These are phyloP conservation scores for Atta colombica DNA, from an alignment of 1,140 invertebrate genomes.

Conservation along the genomic window DNA sequence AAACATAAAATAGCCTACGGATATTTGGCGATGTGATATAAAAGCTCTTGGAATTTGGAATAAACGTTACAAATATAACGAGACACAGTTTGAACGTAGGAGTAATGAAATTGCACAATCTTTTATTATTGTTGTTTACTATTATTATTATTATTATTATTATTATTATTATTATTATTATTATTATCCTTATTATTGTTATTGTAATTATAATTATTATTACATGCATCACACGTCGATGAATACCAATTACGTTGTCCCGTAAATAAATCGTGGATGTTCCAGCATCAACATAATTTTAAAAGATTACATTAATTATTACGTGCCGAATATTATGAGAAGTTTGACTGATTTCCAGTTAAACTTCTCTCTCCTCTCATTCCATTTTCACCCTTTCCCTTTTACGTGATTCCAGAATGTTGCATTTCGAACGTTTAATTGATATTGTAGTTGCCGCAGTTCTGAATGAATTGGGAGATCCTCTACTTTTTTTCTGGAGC, in stretches of 20 bases:
- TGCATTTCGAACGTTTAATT: neutral
- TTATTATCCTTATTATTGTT: conserved; percentile 33
- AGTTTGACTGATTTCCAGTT: neutral
- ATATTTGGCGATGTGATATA: conserved; percentile 2
- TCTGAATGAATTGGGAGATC: conserved; percentile 20
- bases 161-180: conserved; percentile 12
- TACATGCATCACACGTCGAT: neutral
- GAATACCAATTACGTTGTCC: neutral
- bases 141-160: conserved; percentile 32
- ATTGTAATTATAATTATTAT: conserved; percentile 27
- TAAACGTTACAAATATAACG: conserved; percentile 27
- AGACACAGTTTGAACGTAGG: no score
- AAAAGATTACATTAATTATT: conserved; percentile 31
- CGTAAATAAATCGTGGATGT: neutral
- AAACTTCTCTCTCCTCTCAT: neutral
- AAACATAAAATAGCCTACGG: conserved; percentile 16
- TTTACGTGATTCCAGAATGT: neutral
- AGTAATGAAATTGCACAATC: neutral
- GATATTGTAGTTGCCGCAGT: conserved; percentile 4
- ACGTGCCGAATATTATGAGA: neutral
- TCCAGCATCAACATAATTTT: neutral
- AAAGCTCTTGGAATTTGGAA: conserved; percentile 46
- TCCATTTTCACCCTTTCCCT: neutral
- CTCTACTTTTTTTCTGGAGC: neutral
- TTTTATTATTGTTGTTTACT: conserved; percentile 14